These are phyloP conservation scores for Fistularia tabacaria DNA, from an alignment of 2,797 vertebrate species.

Conservation along the genomic window DNA sequence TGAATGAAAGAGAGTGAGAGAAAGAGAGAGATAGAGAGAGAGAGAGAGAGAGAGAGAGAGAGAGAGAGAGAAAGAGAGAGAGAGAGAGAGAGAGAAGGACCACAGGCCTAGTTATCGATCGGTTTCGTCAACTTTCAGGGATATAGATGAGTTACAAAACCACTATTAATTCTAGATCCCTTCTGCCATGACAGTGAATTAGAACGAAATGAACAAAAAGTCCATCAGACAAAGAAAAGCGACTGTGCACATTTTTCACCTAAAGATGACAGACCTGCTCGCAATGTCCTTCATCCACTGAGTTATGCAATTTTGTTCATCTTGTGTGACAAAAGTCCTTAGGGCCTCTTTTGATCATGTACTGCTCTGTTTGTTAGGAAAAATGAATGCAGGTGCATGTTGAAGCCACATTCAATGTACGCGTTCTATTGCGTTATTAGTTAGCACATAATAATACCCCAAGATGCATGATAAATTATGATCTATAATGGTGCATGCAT, in stretches of 20 bases:
- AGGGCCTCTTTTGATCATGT: slow-evolving; percentile 18
- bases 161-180: slow-evolving; percentile 77
- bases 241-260: slow-evolving; percentile 46
- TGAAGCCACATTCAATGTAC: slow-evolving; percentile 65
- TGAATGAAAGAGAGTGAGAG: slow-evolving; percentile 10
- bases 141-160: slow-evolving; percentile 74
- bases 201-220: slow-evolving; percentile 27
- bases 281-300: slow-evolving; percentile 22
- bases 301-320: slow-evolving; percentile 1
- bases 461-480: slow-evolving; percentile 63
- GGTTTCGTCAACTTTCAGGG: slow-evolving; percentile 65
- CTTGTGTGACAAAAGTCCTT: too few relatives aligned
- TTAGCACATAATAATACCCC: slow-evolving; percentile 60
- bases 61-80: slow-evolving; percentile 4
- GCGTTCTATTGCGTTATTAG: slow-evolving; percentile 55
- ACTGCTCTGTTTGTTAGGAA: slow-evolving; percentile 11
- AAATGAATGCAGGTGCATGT: slow-evolving; percentile 51
- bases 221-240: slow-evolving; percentile 63
- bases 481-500: slow-evolving; percentile 51
- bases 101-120: slow-evolving; percentile 70
- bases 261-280: slow-evolving; percentile 8
- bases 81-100: slow-evolving; percentile 23
- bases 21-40: background rate
- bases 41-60: slow-evolving; percentile 2
- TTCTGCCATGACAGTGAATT: slow-evolving; percentile 58